phyloP scores from a whole-genome alignment of 2,888 invertebrate genomes.

The Hemaris fuciformis region DNA sequence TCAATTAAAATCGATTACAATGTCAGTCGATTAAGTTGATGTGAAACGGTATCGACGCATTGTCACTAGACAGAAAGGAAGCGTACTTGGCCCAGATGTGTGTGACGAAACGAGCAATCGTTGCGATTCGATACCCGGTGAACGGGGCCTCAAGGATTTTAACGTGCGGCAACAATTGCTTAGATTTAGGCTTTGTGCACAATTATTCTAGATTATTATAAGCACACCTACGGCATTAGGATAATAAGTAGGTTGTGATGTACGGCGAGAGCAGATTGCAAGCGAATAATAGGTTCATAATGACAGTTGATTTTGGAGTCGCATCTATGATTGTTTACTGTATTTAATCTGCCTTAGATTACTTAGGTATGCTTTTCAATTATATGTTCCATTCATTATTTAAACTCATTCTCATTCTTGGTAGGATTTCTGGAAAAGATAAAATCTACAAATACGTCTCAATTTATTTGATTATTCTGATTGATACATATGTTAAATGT shows the following conservation, averaged over 20 bases:
- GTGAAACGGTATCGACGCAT: background rate
- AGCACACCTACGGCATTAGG: background rate
- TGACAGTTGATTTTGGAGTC: no score
- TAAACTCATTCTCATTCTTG: no score
- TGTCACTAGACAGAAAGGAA: conserved; percentile 48
- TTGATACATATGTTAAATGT: no score
- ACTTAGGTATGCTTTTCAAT: no score
- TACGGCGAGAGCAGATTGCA: background rate
- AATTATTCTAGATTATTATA: background rate
- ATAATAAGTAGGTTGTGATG: background rate
- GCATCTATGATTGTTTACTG: no score
- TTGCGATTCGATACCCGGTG: conserved; percentile 47
- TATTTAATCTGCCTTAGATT: no score
- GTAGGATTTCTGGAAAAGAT: no score
- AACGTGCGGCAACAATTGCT: conserved; percentile 11
- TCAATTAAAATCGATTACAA: background rate
- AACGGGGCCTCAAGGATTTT: conserved; percentile 34
- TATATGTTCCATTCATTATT: no score
- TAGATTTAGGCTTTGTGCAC: conserved; percentile 9
- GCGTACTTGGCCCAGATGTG: conserved; percentile 66
- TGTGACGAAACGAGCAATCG: conserved; percentile 51
- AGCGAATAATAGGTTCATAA: background rate
- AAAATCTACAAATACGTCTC: no score
- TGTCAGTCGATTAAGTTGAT: conserved; percentile 1
- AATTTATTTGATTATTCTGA: no score